A percentile compares a stretch with the other conserved stretches of the same genome.
Conservation (phyloP, 1,140 invertebrate species). For the Campoletis sonorensis region DNA sequence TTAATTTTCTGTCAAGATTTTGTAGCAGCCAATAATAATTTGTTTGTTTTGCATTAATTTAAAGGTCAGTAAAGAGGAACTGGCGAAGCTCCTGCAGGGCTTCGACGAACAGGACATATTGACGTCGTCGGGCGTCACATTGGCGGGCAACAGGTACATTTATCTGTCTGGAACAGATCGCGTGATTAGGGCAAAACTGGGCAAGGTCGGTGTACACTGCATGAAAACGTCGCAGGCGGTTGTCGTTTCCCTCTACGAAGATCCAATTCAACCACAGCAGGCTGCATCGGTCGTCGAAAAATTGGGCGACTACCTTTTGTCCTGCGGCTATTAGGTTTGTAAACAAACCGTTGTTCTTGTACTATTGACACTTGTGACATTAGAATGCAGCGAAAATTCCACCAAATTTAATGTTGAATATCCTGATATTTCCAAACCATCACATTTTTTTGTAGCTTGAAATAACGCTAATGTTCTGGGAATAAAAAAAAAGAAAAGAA, state of each 20-base stretch:
- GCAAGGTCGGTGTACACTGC: conserved; percentile 94
- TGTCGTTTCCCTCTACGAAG: conserved; percentile 94
- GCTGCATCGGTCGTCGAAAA: conserved; percentile 96
- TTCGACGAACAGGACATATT: conserved; percentile 91
- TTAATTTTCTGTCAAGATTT: too few species aligned
- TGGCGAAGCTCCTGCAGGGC: conserved; percentile 89
- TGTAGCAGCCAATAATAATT: conserved; percentile 6
- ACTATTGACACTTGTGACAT: not conserved
- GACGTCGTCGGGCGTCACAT: conserved; percentile 90
- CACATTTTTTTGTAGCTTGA: too few species aligned
- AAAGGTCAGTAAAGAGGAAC: conserved; percentile 92
- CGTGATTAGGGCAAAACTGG: conserved; percentile 93
- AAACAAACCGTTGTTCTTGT: conserved; percentile 22
- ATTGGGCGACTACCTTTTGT: conserved; percentile 95
- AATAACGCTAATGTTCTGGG: too few species aligned
- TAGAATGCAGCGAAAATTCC: not conserved
- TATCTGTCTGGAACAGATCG: conserved; percentile 94
- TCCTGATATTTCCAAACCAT: too few species aligned
- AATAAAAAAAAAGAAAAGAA: not conserved
- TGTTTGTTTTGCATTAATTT: conserved; percentile 67
- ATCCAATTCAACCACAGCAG: conserved; percentile 95
- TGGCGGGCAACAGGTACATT: conserved; percentile 93
- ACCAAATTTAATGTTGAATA: too few species aligned
- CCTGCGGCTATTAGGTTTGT: conserved; percentile 91
- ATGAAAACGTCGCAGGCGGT: conserved; percentile 96